Evolutionary conservation across 2,113 vertebrate genomes (phyloP), one percentile per base, ranked within the genome.

Genomic region (Pseudopodoces humilis): DNA sequence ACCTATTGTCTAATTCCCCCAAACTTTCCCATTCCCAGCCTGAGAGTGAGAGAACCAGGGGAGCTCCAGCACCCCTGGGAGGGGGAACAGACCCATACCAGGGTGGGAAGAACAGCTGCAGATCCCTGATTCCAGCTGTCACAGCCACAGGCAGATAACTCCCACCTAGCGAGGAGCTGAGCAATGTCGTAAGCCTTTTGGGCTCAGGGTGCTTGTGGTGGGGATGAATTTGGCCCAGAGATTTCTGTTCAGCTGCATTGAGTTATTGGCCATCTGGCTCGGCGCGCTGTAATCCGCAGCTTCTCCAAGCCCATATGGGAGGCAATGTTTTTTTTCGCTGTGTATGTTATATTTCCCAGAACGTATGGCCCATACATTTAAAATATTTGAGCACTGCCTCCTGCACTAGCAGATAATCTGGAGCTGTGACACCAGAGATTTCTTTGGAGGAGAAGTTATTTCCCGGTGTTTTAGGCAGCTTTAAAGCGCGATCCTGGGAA

Each of bases 221-320:
- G 91, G n/a, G 67, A 49, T 77, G 90, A 11, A 22, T 84, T 92
- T 96, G 96, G 94, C 91, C 89, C 52, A 6, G 81, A 30, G 77
- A 59, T 86, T 86, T 30, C n/a, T 86, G 76, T 49, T 97, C 95
- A 95, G 96, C 95, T 96, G 95, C 95, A 35, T 1, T 50, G 91
- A 90, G 88, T 90, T 67, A 41, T 19, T 5, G 46, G 80, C 97
- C 97, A 98, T 97, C 97, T 97, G 96, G 97, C 82, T n/a, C 56
- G 2, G 30, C 1, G 14, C 4, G 15, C 89, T 22, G 78, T 19
- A 21, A 71, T 53, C 92, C 12, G 3, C 44, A 37, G 74, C 81
- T 65, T 58, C n/a, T 75, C 65, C 69, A 4, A 87, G 93, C 94
- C 94, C 97, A 92, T 95, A 96, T 96, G 95, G 94, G 76, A 92